A percentile compares a stretch with the other conserved stretches of the same genome.
These are phyloP conservation scores for Cirrhinus mrigala DNA, from an alignment of 2,797 vertebrate genomes.

Conservation along the genomic window DNA sequence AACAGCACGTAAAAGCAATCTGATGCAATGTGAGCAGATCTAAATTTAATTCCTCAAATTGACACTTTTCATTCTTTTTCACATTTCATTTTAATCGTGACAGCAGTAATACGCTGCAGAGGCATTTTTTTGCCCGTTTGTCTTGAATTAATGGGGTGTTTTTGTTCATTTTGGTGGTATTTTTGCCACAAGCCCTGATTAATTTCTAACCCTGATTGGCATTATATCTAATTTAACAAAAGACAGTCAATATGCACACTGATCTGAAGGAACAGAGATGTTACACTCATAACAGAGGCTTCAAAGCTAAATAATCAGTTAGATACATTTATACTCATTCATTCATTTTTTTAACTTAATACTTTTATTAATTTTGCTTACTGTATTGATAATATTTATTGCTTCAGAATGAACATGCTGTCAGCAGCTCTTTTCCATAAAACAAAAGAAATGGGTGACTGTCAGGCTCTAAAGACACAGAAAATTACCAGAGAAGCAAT, in stretches of 20 bases:
- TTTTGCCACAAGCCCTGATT: too few relatives aligned
- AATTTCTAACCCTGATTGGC: too few relatives aligned
- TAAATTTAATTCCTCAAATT: too few relatives aligned
- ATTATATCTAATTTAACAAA: not conserved
- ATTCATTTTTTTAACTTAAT: not conserved
- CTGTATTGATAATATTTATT: not conserved
- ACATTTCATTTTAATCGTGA: too few relatives aligned
- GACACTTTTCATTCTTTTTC: too few relatives aligned
- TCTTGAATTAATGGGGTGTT: too few relatives aligned
- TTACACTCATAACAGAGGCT: not conserved
- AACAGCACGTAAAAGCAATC: too few relatives aligned
- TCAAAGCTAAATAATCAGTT: not conserved
- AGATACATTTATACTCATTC: not conserved
- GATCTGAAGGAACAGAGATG: not conserved
- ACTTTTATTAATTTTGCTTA: not conserved
- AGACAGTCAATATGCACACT: constrained; percentile 8
- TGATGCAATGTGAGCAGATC: too few relatives aligned
- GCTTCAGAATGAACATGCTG: not conserved
- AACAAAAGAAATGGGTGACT: not conserved
- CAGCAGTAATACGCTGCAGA: too few relatives aligned
- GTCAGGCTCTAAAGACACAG: not conserved
- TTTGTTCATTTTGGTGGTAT: too few relatives aligned
- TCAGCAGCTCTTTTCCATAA: not conserved
- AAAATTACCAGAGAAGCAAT: not conserved
- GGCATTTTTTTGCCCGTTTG: too few relatives aligned